These are phyloP conservation scores for Lysiphlebus fabarum DNA, from an alignment of 1,140 invertebrate species.

Conservation along the genomic window DNA sequence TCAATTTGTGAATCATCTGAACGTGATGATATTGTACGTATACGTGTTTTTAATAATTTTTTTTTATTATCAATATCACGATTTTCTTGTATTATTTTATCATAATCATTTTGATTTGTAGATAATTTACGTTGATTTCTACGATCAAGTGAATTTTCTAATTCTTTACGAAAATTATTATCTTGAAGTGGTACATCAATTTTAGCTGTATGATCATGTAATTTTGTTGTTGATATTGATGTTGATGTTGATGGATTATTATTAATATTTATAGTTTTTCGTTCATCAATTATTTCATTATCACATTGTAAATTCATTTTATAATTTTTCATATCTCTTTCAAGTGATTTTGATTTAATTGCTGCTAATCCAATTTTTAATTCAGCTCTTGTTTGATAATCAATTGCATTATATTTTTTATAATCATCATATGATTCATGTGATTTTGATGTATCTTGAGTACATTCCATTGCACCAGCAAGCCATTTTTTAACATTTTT, in stretches of 20 bases:
- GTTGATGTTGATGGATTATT: conserved; percentile 3
- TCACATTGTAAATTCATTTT: conserved; percentile 15
- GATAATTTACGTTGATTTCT: conserved; percentile 17
- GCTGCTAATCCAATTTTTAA: conserved; percentile 24
- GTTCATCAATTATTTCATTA: conserved; percentile 11
- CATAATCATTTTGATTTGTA: conserved; percentile 8
- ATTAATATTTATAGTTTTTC: background rate
- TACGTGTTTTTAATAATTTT: background rate
- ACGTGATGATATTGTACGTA: conserved; percentile 24
- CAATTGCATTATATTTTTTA: conserved; percentile 22
- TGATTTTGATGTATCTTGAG: conserved; percentile 22
- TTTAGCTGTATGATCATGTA: conserved; percentile 24
- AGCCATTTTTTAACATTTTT: conserved; percentile 28
- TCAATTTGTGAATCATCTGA: conserved; percentile 27
- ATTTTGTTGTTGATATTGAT: conserved; percentile 11
- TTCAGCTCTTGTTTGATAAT: conserved; percentile 18
- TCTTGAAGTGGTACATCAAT: conserved; percentile 29
- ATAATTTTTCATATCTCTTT: conserved; percentile 19
- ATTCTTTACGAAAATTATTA: conserved; percentile 37
- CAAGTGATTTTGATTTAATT: conserved; percentile 26
- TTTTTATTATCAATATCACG: conserved; percentile 12
- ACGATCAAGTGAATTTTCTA: conserved; percentile 31
- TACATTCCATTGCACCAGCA: conserved; percentile 21
- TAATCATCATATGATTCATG: conserved; percentile 19
- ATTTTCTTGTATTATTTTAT: conserved; percentile 16